Base-by-base conservation (phyloP, 2,888 invertebrate species). In the Andrena chrysosceles region DNA sequence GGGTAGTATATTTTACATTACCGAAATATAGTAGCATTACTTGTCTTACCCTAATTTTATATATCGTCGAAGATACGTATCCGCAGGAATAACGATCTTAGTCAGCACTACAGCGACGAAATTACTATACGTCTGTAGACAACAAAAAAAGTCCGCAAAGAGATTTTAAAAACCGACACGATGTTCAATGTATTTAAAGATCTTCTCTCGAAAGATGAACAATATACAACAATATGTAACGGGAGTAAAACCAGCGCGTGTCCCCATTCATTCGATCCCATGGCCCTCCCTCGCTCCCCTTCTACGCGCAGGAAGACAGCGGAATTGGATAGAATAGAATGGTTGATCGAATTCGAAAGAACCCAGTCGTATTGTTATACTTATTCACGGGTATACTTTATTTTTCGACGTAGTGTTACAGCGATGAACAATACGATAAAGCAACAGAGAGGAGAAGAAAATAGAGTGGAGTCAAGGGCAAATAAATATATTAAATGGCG, bases 161-260 rank as follows among this genome's bases (percentile, higher is more conserved):
- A 86, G 77, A 79, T 89, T 87, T 70, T 84, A 85, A 81, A 89
- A 90, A 89, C 89, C 90, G 87, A 89, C 87, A 90, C 86, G 89
- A 90, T 90, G 89, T 91, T 91, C 89, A 90, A 90, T 90, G 90
- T 91, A 91, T 89, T 87, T 87, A 89, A 87, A 77, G 79, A 85
- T 89, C 87, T 87, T 90, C 87, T 90, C 89, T 88, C 83, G 85
- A 81, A 85, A 75, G 83, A 84, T 85, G 85, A 89, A 90, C 85
- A 89, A 85, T 88, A 87, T 90, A 90, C 88, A 83, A 86, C 35
- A 82, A 85, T 72, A 80, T 89, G 86, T 91, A 88, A 85, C 77
- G 85, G 87, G 87, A 90, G 89, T 89, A 88, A 87, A 87, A 82
- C 62, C 20, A 54, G 54, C n/a, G 20, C 56, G 23, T 56, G 8